Base-by-base conservation (phyloP, 2,113 vertebrate species). In the Apeltes quadracus region DNA sequence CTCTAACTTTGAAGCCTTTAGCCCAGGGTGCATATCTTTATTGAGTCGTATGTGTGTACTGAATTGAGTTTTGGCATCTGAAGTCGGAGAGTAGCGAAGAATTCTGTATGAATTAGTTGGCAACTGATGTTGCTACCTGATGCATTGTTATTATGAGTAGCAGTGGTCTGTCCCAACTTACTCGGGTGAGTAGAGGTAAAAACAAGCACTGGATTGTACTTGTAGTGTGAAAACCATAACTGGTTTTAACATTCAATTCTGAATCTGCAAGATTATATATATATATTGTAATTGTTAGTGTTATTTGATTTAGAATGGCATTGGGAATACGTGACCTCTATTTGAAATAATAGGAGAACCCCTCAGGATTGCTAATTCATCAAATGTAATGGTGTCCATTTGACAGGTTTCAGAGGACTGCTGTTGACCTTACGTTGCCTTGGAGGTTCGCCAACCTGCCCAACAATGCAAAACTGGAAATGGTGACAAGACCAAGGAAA, bases 381-480 rank as follows among this genome's bases (percentile, higher is more conserved):
- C 27, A 69, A 15, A 32, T 38, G 27, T 2, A 25, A 32, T 51
- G 8, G 2, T 4, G 18, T 0, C 27, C 5, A 22, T 29, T 18
- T 27, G 29, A 50, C 90, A 99, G 98, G 91, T 99, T 99, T 90
- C 98, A 99, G 93, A 96, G 96, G 88, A 96, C 79, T 0, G 84
- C 96, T 81, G 77, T 99, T 53, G 97, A 99, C 90, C 94, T 98
- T 13, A 95, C 96, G 4, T 78, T 96, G 50, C 98, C 95, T 72
- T 97, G 96, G 97, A 94, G 98, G 66, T 99, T 97, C 71, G 95
- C 98, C 90, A 97, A 94, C 61, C 90, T 99, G 83, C 98, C 97
- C 71, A 99, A 99, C 88, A 98, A 99, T 77, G 98, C 97, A 76
- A 99, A 98, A 85, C 90, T 99, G 88, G 98, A 99, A 90, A 94